Conservation (phyloP, 2,888 invertebrate genomes). For the Tortricodes alternella region DNA sequence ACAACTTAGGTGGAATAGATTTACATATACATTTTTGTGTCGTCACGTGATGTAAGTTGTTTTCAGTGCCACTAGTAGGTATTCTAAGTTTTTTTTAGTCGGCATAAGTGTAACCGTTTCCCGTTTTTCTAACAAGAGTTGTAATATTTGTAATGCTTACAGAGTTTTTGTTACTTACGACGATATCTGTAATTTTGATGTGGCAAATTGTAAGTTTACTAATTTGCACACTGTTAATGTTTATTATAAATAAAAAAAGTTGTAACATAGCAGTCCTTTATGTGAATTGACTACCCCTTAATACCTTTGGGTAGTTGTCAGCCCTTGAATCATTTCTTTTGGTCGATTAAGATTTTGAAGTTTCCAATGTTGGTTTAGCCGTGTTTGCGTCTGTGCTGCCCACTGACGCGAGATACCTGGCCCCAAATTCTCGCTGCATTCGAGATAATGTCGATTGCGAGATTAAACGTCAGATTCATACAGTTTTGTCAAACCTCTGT, state of each 20-base stretch:
- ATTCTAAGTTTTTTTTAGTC: conserved; percentile 59
- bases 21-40: conserved; percentile 43
- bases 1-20: conserved; percentile 54
- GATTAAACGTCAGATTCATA: too few relatives aligned
- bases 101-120: conserved; percentile 58
- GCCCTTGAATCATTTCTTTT: too few relatives aligned
- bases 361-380: too few relatives aligned
- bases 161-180: conserved; percentile 43
- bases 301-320: too few relatives aligned
- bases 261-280: conserved; percentile 43
- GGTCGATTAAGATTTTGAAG: too few relatives aligned
- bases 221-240: conserved; percentile 80
- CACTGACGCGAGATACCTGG: too few relatives aligned
- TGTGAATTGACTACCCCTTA: conserved; percentile 28
- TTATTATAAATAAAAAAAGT: conserved; percentile 74
- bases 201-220: conserved; percentile 61
- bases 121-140: conserved; percentile 52
- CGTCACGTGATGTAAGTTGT: conserved; percentile 39
- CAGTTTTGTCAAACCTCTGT: too few relatives aligned
- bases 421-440: too few relatives aligned
- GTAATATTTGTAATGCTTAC: conserved; percentile 52
- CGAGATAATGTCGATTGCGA: too few relatives aligned
- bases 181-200: conserved; percentile 48
- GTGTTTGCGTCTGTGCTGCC: too few relatives aligned
- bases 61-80: conserved; percentile 68